Base-by-base conservation (phyloP, 2,797 vertebrate species). In the Alosa sapidissima region DNA sequence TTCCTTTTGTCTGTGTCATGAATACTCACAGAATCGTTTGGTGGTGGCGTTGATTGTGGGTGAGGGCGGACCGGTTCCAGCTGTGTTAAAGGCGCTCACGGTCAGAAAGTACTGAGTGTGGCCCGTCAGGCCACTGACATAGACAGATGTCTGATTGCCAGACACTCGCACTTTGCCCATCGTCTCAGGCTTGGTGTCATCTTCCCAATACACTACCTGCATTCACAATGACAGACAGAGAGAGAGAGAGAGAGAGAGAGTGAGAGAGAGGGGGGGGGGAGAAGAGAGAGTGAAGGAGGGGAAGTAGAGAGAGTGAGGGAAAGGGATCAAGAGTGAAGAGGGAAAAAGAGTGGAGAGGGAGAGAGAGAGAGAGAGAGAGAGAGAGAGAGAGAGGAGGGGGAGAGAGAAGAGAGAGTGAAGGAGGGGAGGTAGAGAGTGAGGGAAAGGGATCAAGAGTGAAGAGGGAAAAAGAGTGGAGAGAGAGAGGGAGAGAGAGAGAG, bases 41-140 rank as follows among this genome's bases (percentile, higher is more conserved):
- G 97, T 99, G 92, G 97, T 99, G 85, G 96, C 95, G 54, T 98
- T 99, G 83, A 98, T 96, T 0, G 97, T 96, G 82, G 94, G 94
- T 9, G 97, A 97, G 51, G 96, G 97, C 24, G 98, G 97, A 14
- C 98, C 97, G 0, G 96, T 94, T 24, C 98, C 98, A 0, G 98
- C 98, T 0, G 97, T 99, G 95, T 98, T 99, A 88, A 96, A 99
- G 81, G 98, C 96, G 85, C 97, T 97, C 89, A 99, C 97, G 41
- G 97, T 96, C 6, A 96, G 91, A 90, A 96, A 97, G 91, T 97
- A 98, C 3, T 93, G 96, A 1, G 96, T 93, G 92, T 96, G 96
- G 91, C 96, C 97, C 87, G 92, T 95, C 94, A 99, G 91, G 48
- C 95, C 95, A 0, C 91, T 94, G 82, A 99, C 96, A 55, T 94